Percentiles rank a stretch among this genome's conserved stretches.
Conservation (phyloP, 2,797 vertebrate species). For the Acrossocheilus fasciatus region DNA sequence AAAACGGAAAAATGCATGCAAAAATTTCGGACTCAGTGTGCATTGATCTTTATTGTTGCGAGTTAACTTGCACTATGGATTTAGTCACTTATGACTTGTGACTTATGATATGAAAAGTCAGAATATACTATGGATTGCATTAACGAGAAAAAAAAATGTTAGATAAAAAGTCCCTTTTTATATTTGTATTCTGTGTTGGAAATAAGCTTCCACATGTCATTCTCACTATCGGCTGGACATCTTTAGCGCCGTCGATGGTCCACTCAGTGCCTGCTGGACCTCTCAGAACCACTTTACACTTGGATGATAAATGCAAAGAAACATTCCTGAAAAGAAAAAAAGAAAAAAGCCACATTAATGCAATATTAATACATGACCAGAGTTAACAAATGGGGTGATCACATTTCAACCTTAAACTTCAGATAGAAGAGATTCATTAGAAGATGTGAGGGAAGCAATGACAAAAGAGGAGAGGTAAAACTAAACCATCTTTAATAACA, state of each 20-base stretch:
- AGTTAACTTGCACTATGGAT: too few relatives aligned
- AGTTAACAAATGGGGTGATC: neutral
- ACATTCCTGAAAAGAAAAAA: slow-evolving; percentile 71
- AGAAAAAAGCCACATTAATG: neutral
- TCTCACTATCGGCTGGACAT: slow-evolving; percentile 67
- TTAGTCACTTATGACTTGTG: too few relatives aligned
- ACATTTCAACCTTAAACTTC: neutral
- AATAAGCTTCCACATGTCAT: neutral
- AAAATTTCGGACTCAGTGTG: too few relatives aligned
- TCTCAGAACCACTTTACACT: slow-evolving; percentile 68
- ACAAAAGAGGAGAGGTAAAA: neutral
- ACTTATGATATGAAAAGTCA: too few relatives aligned
- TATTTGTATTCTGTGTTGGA: neutral
- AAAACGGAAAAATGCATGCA: too few relatives aligned
- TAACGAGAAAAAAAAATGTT: neutral
- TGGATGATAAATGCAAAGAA: slow-evolving; percentile 55
- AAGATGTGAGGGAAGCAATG: neutral
- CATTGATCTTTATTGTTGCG: too few relatives aligned
- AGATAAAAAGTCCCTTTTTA: neutral
- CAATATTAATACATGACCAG: neutral
- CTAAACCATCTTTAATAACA: neutral
- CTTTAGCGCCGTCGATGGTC: slow-evolving; percentile 58
- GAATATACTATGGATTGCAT: neutral
- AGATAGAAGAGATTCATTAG: neutral
- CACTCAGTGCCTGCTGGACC: slow-evolving; percentile 77